Percentiles rank a stretch among this genome's conserved stretches.
Evolutionary conservation across 1,140 invertebrate species (phyloP).

Genomic region (Cydia strobilella): DNA sequence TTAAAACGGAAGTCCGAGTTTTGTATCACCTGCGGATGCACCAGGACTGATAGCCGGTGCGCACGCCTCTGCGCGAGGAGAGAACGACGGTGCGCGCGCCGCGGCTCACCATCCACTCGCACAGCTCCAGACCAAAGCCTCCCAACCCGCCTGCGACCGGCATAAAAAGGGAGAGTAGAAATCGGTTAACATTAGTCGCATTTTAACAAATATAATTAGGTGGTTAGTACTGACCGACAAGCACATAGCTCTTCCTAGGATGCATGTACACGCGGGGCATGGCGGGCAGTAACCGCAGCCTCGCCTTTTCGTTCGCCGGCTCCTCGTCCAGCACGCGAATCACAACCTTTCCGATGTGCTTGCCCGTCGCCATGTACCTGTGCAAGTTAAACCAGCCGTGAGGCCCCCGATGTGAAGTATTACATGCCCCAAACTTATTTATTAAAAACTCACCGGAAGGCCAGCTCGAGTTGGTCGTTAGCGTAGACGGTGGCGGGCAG

Average conservation of each 20-base stretch:
- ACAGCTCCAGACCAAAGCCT: constrained; percentile 96
- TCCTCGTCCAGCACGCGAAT: constrained; percentile 94
- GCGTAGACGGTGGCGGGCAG: constrained; percentile 90
- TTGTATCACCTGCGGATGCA: constrained; percentile 82
- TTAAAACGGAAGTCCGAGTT: no score
- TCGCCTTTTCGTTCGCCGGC: constrained; percentile 66
- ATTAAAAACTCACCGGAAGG: constrained; percentile 83
- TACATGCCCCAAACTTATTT: no score
- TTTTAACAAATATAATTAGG: neutral
- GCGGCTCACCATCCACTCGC: constrained; percentile 93
- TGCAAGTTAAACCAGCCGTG: constrained; percentile 39
- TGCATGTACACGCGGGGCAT: constrained; percentile 93
- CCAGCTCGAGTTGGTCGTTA: constrained; percentile 93
- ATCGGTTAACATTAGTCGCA: no score
- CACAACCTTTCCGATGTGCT: constrained; percentile 98
- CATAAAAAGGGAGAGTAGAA: no score
- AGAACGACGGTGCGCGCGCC: constrained; percentile 93
- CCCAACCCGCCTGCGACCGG: constrained; percentile 90
- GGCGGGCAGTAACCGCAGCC: constrained; percentile 83
- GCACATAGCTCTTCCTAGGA: constrained; percentile 92
- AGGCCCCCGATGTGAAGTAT: no score
- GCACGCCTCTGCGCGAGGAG: constrained; percentile 92
- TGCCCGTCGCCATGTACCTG: constrained; percentile 96
- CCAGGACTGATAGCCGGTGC: constrained; percentile 92
- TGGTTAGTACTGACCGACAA: constrained; percentile 77